These are phyloP conservation scores for Trogon melanurus DNA, from an alignment of 2,113 vertebrate genomes.

Conservation along the genomic window DNA sequence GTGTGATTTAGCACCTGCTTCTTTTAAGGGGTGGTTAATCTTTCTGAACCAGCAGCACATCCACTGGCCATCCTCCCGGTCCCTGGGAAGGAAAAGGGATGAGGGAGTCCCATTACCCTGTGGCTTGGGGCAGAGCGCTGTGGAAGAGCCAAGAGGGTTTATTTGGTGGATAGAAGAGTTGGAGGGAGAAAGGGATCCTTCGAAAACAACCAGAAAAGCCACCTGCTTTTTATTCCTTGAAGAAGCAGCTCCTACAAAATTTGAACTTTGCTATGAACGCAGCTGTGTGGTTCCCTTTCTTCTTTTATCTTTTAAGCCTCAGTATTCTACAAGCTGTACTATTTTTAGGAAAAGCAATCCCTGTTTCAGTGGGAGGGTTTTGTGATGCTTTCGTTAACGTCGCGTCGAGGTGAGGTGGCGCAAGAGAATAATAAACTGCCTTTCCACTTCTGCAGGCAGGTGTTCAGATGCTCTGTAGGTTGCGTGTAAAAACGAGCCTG, in stretches of 20 bases:
- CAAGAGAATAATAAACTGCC: slow-evolving; percentile 14
- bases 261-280: background rate
- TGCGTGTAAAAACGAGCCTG: background rate
- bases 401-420: background rate
- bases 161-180: background rate
- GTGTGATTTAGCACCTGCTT: background rate
- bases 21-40: slow-evolving; percentile 25
- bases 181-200: background rate
- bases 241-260: background rate
- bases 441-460: background rate
- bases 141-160: background rate
- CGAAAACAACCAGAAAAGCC: background rate
- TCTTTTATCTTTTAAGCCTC: background rate
- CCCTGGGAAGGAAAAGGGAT: background rate
- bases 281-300: background rate
- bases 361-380: background rate
- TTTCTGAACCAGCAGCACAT: slow-evolving; percentile 16
- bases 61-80: background rate
- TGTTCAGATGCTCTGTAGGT: background rate
- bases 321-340: background rate
- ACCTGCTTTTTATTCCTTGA: background rate
- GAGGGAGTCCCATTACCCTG: background rate
- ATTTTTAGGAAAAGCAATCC: background rate
- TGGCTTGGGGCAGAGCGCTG: background rate
- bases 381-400: background rate